These are phyloP conservation scores for Hystrix cristata DNA, from an alignment of 2,113 vertebrate genomes.

Conservation along the genomic window DNA sequence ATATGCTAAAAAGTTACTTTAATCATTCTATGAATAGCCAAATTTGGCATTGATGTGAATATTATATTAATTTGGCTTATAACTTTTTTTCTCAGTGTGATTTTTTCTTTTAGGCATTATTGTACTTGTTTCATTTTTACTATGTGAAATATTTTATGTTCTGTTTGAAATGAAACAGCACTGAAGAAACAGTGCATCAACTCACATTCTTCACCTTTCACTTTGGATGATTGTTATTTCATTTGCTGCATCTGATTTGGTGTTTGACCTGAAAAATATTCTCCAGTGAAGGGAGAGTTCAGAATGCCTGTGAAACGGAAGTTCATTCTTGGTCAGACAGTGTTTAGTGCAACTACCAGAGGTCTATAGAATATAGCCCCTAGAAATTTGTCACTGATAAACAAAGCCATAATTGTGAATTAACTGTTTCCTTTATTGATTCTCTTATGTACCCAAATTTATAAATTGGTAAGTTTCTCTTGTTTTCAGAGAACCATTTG, in stretches of 20 bases:
- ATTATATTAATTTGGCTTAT: slow-evolving; percentile 50
- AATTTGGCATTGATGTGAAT: slow-evolving; percentile 44
- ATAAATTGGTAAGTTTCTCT: slow-evolving; percentile 51
- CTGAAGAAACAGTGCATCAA: neutral
- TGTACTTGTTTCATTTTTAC: slow-evolving; percentile 40
- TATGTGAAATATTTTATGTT: slow-evolving; percentile 39
- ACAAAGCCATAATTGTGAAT: slow-evolving; percentile 41
- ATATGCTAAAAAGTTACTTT: slow-evolving; percentile 39
- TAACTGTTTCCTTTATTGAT: neutral
- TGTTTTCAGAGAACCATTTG: slow-evolving; percentile 60
- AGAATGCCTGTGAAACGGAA: slow-evolving; percentile 28
- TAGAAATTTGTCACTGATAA: slow-evolving; percentile 25
- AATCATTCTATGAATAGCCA: slow-evolving; percentile 32
- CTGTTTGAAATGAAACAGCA: slow-evolving; percentile 39
- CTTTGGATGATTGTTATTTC: slow-evolving; percentile 16
- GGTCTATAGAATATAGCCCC: neutral
- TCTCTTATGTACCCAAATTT: slow-evolving; percentile 43
- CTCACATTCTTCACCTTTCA: slow-evolving; percentile 45
- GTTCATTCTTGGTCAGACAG: neutral
- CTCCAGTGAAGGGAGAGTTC: slow-evolving; percentile 41
- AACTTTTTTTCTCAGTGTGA: slow-evolving; percentile 55
- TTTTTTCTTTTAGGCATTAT: slow-evolving; percentile 72
- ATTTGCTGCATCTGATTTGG: neutral
- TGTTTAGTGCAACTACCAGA: neutral
- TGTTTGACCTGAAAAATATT: slow-evolving; percentile 70